Base-by-base conservation (phyloP, 2,797 vertebrate genomes). In the Scleropages formosus region DNA sequence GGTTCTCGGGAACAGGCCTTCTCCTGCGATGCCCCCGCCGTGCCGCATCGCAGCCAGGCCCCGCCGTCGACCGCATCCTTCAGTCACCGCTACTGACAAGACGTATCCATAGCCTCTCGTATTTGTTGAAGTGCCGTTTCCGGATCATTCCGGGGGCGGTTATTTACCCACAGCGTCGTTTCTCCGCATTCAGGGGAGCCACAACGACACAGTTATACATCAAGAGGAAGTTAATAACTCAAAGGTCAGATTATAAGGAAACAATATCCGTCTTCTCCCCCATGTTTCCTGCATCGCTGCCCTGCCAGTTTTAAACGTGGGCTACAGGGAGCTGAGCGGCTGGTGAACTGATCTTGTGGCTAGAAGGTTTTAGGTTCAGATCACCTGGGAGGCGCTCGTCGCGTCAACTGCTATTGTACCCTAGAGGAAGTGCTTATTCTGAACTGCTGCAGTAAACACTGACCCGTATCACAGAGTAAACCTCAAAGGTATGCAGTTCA, bases 191-290 rank as follows among this genome's bases (percentile, higher is more conserved):
- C 82, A 75, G 84, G 82, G 88, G 84, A 87, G 88, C 85, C 27
- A 66, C 80, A 77, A 82, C 81, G 80, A 83, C 87, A 89, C 87
- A 89, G 89, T 90, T 90, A 90, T 93, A 91, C 87, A 91, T 92
- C 91, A 92, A 74, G 88, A 89, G 89, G 87, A 82, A 86, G 85
- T 79, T 91, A 93, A 92, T 84, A 90, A 81, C 82, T 92, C 88
- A 94, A 93, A 93, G 91, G 91, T 93, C 91, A 94, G 86, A 87
- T 88, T 87, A 90, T 92, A 92, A 93, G 92, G 90, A 88, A 78
- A 91, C 91, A 93, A 93, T 92, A 92, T 93, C 89, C 87, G 87
- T 85, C 87, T 87, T 90, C 88, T 88, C 89, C 87, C 85, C 82
- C 69, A 82, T 80, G 86, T 84, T 83, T 79, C 68, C 79, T 79